These are phyloP conservation scores for Portunus trituberculatus DNA, from an alignment of 1,140 invertebrate species.

Conservation along the genomic window DNA sequence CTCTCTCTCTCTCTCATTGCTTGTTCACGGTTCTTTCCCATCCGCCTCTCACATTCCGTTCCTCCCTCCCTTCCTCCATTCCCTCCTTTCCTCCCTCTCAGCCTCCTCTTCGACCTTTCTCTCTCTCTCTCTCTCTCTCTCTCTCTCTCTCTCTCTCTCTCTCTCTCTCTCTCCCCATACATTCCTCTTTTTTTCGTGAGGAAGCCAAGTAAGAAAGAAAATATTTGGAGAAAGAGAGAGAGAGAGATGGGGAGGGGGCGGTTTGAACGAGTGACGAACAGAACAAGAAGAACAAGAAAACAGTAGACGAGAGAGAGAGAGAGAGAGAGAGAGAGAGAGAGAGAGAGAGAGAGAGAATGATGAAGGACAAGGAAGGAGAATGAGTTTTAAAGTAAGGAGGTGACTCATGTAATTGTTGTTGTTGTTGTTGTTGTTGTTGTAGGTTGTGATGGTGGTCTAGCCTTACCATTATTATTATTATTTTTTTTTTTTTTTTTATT, in stretches of 20 bases:
- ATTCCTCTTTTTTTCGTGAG: not conserved
- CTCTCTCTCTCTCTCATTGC: not conserved
- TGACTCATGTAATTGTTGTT: not conserved
- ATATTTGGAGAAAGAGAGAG: not conserved
- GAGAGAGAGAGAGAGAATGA: not conserved
- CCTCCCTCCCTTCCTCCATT: no score
- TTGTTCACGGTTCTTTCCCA: no score
- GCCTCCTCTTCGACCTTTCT: not conserved
- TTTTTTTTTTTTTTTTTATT: not conserved
- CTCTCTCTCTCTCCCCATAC: not conserved
- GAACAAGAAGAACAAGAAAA: not conserved
- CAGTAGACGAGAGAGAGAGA: not conserved
- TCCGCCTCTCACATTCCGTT: no score
- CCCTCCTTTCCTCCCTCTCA: not conserved
- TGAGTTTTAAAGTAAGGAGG: not conserved
- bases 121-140: not conserved
- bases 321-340: not conserved
- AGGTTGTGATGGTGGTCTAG: not conserved
- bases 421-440: no score
- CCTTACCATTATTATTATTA: no score
- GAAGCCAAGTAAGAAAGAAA: not conserved
- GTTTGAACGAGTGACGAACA: not conserved
- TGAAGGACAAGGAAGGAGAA: no score
- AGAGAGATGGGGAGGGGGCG: not conserved
- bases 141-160: not conserved